phyloP scores from a whole-genome alignment of 2,888 invertebrate species.

The Creontiades dilutus region DNA sequence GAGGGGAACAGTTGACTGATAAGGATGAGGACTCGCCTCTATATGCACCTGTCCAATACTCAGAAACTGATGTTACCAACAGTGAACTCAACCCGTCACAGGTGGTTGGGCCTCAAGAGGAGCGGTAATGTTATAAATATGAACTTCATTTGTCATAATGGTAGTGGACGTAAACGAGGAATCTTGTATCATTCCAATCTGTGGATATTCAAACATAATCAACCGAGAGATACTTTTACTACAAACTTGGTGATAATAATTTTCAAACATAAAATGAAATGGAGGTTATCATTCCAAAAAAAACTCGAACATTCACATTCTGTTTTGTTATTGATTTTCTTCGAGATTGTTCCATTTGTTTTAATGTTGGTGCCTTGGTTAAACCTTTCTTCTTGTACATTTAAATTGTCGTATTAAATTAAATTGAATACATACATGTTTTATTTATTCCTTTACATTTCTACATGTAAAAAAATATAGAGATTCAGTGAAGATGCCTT shows the following conservation, averaged over 20 bases:
- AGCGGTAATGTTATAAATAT: conserved; percentile 60
- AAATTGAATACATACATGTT: not conserved
- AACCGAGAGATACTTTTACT: conserved; percentile 12
- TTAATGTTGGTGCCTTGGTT: conserved; percentile 67
- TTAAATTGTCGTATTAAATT: conserved; percentile 54
- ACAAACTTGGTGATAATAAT: conserved; percentile 27
- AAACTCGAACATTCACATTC: conserved; percentile 32
- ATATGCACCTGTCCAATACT: conserved; percentile 93
- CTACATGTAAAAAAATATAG: no score
- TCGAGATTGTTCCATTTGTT: conserved; percentile 58
- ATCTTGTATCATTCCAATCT: conserved; percentile 43
- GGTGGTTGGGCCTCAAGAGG: conserved; percentile 46
- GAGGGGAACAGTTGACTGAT: conserved; percentile 87
- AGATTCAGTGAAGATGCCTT: no score
- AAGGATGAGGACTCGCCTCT: conserved; percentile 92
- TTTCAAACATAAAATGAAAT: conserved; percentile 26
- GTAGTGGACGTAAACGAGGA: conserved; percentile 42
- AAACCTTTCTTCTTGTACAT: conserved; percentile 60
- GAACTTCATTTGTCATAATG: conserved; percentile 41
- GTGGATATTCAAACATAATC: conserved; percentile 18
- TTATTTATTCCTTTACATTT: not conserved
- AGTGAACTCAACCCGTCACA: conserved; percentile 38
- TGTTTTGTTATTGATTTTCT: conserved; percentile 56
- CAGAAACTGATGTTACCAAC: conserved; percentile 82
- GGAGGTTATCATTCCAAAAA: conserved; percentile 3